phyloP scores from a whole-genome alignment of 2,888 invertebrate genomes.

The Yponomeuta evonymella region DNA sequence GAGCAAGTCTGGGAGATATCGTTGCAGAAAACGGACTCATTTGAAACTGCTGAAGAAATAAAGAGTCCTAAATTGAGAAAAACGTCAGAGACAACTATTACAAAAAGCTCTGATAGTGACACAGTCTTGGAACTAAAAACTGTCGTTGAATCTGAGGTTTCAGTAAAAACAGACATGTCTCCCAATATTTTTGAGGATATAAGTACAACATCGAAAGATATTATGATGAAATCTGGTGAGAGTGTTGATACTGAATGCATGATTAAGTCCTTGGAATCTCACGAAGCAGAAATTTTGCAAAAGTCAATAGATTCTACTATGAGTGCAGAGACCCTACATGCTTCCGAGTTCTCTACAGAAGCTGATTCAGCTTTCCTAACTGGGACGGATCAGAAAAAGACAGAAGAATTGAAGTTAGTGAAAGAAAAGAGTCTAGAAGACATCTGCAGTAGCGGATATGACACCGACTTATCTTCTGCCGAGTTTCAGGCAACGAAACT shows the following conservation, averaged over 20 bases:
- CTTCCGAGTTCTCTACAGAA: conserved; percentile 70
- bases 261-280: conserved; percentile 70
- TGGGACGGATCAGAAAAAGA: conserved; percentile 50
- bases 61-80: conserved; percentile 35
- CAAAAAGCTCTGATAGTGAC: conserved; percentile 44
- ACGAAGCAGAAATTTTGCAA: conserved; percentile 68
- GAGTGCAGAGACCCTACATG: conserved; percentile 69
- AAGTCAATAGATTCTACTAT: conserved; percentile 73
- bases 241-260: conserved; percentile 70
- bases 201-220: conserved; percentile 61
- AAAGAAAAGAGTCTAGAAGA: conserved; percentile 79
- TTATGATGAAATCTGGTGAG: conserved; percentile 72
- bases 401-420: conserved; percentile 59
- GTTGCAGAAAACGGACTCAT: conserved; percentile 55
- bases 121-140: conserved; percentile 44
- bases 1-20: conserved; percentile 69
- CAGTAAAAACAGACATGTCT: conserved; percentile 54
- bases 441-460: conserved; percentile 81
- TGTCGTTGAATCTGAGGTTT: conserved; percentile 42
- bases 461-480: conserved; percentile 79
- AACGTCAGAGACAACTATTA: conserved; percentile 35
- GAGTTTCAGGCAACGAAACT: conserved; percentile 76
- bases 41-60: conserved; percentile 51
- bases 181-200: conserved; percentile 59
- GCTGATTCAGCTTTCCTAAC: conserved; percentile 70